Conservation (phyloP, 92 coral and sea anemone species). For the Desmophyllum pertusum region DNA sequence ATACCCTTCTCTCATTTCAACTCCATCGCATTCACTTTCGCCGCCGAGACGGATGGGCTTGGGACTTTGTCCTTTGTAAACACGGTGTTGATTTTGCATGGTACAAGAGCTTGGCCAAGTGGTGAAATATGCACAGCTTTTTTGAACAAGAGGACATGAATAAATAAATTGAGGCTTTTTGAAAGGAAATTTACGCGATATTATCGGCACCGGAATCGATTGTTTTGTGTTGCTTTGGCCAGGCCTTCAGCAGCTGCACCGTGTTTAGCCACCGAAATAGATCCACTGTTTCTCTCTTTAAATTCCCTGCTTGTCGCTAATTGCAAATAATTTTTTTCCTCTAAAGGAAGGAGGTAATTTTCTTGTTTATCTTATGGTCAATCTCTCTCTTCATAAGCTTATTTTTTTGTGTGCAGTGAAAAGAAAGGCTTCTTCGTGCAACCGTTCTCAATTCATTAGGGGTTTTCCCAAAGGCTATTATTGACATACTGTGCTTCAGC, state of each 20-base stretch:
- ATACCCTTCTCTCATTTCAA: slow-evolving; percentile 24
- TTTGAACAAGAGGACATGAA: slow-evolving; percentile 76
- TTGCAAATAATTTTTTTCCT: slow-evolving; percentile 29
- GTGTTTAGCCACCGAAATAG: slow-evolving; percentile 56
- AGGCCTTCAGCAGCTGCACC: slow-evolving; percentile 82
- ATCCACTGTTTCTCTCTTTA: slow-evolving; percentile 22
- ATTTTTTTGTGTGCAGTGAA: neutral
- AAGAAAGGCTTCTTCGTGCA: slow-evolving; percentile 20
- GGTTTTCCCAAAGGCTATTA: slow-evolving; percentile 41
- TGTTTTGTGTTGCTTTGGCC: slow-evolving; percentile 75
- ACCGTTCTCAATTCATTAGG: slow-evolving; percentile 29
- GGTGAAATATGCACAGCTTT: slow-evolving; percentile 65
- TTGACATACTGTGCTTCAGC: slow-evolving; percentile 1
- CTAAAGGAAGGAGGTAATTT: slow-evolving; percentile 5
- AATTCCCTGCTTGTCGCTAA: slow-evolving; percentile 31
- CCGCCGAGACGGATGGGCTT: slow-evolving; percentile 27
- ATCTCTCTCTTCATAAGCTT: slow-evolving; percentile 3
- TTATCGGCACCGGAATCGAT: slow-evolving; percentile 81
- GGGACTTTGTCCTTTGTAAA: slow-evolving; percentile 59
- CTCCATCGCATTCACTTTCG: slow-evolving; percentile 21
- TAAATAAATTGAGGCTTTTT: slow-evolving; percentile 88
- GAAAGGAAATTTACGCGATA: slow-evolving; percentile 85
- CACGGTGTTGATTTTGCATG: slow-evolving; percentile 61
- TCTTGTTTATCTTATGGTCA: slow-evolving; percentile 3
- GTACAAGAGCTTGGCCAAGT: slow-evolving; percentile 58